These are phyloP conservation scores for Euzophera pinguis DNA, from an alignment of 2,888 invertebrate species.

Conservation along the genomic window DNA sequence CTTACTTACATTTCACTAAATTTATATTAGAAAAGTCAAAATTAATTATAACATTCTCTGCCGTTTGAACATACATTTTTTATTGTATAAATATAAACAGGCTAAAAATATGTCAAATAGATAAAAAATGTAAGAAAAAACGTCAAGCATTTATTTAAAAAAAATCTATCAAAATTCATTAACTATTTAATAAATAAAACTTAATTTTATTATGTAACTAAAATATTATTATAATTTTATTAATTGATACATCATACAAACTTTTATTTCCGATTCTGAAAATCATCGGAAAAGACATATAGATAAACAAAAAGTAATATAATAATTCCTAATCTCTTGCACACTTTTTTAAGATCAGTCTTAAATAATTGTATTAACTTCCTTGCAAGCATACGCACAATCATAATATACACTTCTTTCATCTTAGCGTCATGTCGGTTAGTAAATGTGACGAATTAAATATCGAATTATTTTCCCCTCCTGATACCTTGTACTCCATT, in stretches of 20 bases:
- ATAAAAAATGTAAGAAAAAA: constrained; percentile 2
- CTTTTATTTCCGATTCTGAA: constrained; percentile 10
- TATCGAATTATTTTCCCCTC: no score
- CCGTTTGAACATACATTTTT: background rate
- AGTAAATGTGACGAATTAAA: no score
- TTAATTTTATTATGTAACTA: background rate
- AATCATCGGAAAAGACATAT: constrained; percentile 9
- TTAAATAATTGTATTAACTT: background rate
- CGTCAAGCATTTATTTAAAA: background rate
- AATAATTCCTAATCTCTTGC: background rate
- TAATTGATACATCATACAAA: constrained; percentile 9
- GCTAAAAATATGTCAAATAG: background rate
- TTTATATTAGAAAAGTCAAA: background rate
- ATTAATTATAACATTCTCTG: background rate
- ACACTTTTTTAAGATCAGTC: background rate
- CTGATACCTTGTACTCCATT: no score
- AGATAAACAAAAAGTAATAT: constrained; percentile 5
- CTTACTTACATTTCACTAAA: background rate
- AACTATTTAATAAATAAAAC: background rate
- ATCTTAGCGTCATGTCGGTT: no score
- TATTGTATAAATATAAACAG: background rate
- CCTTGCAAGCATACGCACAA: no score
- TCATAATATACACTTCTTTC: no score
- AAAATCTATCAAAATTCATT: background rate
- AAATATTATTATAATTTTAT: constrained; percentile 3